A percentile compares a stretch with the other conserved stretches of the same genome.
These are phyloP conservation scores for Rhabdomys pumilio DNA, from an alignment of 2,797 vertebrate species.

Conservation along the genomic window DNA sequence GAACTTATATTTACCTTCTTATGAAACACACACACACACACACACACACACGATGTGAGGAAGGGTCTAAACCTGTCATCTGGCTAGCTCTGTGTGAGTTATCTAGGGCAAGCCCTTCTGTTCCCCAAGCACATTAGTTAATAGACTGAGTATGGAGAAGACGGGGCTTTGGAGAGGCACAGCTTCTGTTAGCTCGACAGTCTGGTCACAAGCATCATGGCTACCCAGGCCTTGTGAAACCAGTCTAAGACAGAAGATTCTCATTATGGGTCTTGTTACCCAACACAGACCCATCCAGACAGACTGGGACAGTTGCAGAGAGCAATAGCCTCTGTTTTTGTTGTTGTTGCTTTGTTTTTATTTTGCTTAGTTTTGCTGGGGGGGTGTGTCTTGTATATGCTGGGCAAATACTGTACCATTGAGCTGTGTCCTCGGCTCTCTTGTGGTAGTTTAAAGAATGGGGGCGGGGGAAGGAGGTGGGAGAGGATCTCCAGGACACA, in stretches of 20 bases:
- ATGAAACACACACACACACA: neutral
- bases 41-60: neutral
- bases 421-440: neutral
- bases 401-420: neutral
- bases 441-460: neutral
- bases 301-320: slow-evolving; percentile 38
- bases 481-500: neutral
- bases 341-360: neutral
- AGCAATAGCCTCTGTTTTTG: neutral
- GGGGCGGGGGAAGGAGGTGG: neutral
- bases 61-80: neutral
- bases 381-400: neutral
- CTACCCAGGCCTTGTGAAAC: neutral
- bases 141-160: slow-evolving; percentile 78
- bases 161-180: slow-evolving; percentile 81
- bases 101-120: slow-evolving; percentile 85
- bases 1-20: slow-evolving; percentile 80
- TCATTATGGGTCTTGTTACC: neutral
- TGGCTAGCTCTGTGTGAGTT: slow-evolving; percentile 76
- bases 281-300: neutral
- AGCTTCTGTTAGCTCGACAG: neutral
- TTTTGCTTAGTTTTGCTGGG: neutral
- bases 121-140: slow-evolving; percentile 48
- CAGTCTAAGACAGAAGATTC: neutral
- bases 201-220: neutral